A percentile compares a stretch with the other conserved stretches of the same genome.
phyloP scores from a whole-genome alignment of 2,888 invertebrate genomes.

The Stegophylla sp. region DNA sequence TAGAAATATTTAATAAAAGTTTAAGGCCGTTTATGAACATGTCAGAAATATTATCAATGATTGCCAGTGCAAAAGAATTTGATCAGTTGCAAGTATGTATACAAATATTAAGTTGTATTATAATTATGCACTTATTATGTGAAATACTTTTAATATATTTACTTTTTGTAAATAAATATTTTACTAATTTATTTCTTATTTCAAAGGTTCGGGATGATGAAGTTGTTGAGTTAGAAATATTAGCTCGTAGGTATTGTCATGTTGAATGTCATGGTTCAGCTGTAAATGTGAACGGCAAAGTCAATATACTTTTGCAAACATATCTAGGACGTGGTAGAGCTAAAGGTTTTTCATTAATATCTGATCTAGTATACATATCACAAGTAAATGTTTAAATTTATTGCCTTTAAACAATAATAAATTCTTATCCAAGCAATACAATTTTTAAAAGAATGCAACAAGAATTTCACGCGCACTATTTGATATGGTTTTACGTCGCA shows the following conservation, averaged over 20 bases:
- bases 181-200: too few species aligned
- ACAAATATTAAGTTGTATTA: constrained; percentile 30
- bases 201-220: constrained; percentile 90
- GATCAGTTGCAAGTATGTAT: constrained; percentile 82
- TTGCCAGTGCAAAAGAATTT: constrained; percentile 93
- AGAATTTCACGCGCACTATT: constrained; percentile 91
- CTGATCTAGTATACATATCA: constrained; percentile 87
- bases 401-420: background rate
- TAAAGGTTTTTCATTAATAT: constrained; percentile 83
- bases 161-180: too few species aligned
- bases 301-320: constrained; percentile 91
- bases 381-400: constrained; percentile 71
- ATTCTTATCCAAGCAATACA: too few species aligned
- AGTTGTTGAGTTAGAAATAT: constrained; percentile 83
- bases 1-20: constrained; percentile 88
- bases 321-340: constrained; percentile 83
- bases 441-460: constrained; percentile 77
- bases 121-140: constrained; percentile 19
- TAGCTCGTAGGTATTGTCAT: constrained; percentile 77
- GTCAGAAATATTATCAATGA: constrained; percentile 84
- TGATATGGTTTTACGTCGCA: constrained; percentile 88
- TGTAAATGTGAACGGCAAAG: constrained; percentile 92
- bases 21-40: constrained; percentile 83
- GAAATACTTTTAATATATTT: background rate
- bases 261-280: constrained; percentile 80